Evolutionary conservation across 2,888 invertebrate species (phyloP), one percentile per base, ranked within the genome.

Genomic region (Chrysolina americana): DNA sequence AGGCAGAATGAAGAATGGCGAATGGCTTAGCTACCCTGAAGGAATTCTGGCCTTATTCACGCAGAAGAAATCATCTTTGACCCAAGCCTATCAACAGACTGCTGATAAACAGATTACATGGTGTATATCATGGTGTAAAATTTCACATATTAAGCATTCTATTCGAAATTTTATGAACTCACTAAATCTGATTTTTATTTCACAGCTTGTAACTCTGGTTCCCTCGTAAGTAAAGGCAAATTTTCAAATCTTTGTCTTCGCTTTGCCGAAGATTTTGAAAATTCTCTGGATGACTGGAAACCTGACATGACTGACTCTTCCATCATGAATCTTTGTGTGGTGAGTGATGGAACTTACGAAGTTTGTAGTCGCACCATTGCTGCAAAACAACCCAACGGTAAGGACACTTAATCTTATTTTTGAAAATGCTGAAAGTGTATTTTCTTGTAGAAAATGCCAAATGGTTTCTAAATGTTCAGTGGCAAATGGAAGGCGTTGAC

Each of bases 401-500:
- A 83, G 76, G 4, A 28, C 17, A 73, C 1, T 48, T 21, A 17
- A 13, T 65, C 28, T 5, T 59, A 17, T 59, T 6, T 19, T 13
- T 69, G 23, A 41, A 19, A 59, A 11, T 53, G 10, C 21, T 21
- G 11, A 36, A 21, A 50, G 47, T 66, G 5, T 50, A 10, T 50
- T 66, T 15, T n/a, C 41, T 23, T 47, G 9, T 86, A 92, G 96
- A 96, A 87, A 96, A 98, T 88, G 98, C 99, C 3, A 98, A 99
- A 87, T 99, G 99, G 99, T 93, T 98, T 84, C 90, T 99, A 73
- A 98, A 98, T 88, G 98, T 99, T 0, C 95, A 97, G 79, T 99
- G 99, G 98, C 96, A 98, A 89, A 99, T 99, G 99, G 97, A 98
- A 87, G 99, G 99, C 66, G 97, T 98, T 10, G 98, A 98, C 85